phyloP scores from a whole-genome alignment of 2,113 vertebrate species.

The Nymphicus hollandicus region DNA sequence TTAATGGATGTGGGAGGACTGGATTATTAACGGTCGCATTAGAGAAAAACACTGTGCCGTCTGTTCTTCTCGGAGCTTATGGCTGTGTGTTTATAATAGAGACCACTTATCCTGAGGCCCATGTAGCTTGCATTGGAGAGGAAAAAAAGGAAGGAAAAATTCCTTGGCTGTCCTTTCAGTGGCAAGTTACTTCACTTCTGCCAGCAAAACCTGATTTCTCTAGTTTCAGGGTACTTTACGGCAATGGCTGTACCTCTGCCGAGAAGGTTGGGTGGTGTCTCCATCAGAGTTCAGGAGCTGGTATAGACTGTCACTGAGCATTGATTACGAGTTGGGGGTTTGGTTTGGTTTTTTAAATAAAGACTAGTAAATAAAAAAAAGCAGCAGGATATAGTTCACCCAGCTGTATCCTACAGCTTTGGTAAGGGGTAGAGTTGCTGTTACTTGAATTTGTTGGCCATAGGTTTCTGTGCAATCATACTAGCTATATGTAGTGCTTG shows the following conservation, averaged over 20 bases:
- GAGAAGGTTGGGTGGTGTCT: background rate
- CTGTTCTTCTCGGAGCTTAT: background rate
- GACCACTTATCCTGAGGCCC: background rate
- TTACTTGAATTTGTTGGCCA: background rate
- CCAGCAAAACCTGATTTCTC: background rate
- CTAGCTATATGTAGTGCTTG: background rate
- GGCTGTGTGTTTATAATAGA: background rate
- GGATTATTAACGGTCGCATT: background rate
- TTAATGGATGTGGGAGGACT: conserved; percentile 22
- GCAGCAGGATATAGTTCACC: background rate
- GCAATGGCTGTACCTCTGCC: background rate
- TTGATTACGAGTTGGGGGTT: background rate
- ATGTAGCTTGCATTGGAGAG: background rate
- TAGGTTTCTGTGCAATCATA: background rate
- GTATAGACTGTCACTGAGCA: background rate
- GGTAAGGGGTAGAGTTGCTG: background rate
- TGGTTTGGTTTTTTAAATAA: background rate
- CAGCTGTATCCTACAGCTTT: background rate
- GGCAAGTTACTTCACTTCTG: background rate
- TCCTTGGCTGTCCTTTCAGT: background rate
- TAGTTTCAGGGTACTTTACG: background rate
- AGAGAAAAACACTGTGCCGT: background rate
- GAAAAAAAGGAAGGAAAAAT: background rate
- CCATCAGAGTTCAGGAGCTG: background rate
- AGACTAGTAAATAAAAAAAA: background rate